These are phyloP conservation scores for Exaiptasia diaphana DNA, from an alignment of 64 coral and sea anemone species.

Conservation along the genomic window DNA sequence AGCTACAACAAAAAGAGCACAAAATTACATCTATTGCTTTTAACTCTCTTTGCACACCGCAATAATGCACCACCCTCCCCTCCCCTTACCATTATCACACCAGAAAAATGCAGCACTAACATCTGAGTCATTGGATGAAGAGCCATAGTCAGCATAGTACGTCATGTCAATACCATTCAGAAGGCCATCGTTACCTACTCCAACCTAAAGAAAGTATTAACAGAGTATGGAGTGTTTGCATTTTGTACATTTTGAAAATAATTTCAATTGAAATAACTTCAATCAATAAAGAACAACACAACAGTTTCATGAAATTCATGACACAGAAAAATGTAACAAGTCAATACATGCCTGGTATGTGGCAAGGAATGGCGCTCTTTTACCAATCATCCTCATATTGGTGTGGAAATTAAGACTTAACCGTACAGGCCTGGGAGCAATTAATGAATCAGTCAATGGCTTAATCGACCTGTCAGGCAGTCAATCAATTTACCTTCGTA, in stretches of 20 bases:
- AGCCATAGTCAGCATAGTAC: slow-evolving; percentile 65
- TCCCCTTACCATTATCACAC: slow-evolving; percentile 66
- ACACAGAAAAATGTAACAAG: too few relatives aligned
- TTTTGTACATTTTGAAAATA: too few relatives aligned
- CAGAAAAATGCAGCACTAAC: background rate
- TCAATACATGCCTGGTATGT: slow-evolving; percentile 76
- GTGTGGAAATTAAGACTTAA: slow-evolving; percentile 82
- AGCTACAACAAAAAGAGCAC: slow-evolving; percentile 31
- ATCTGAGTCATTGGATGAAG: slow-evolving; percentile 40
- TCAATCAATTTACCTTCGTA: slow-evolving; percentile 33
- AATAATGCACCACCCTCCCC: too few relatives aligned
- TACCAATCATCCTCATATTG: slow-evolving; percentile 84
- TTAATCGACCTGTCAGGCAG: background rate
- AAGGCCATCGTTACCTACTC: slow-evolving; percentile 41
- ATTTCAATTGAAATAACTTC: too few relatives aligned
- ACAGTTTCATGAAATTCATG: too few relatives aligned
- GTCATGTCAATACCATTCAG: slow-evolving; percentile 79
- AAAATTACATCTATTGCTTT: background rate
- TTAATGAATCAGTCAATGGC: background rate
- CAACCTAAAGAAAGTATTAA: slow-evolving; percentile 42
- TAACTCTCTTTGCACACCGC: too few relatives aligned
- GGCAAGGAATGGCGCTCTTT: slow-evolving; percentile 69
- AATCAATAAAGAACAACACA: too few relatives aligned
- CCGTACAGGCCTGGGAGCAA: slow-evolving; percentile 62
- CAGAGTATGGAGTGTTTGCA: background rate